Base-by-base conservation (phyloP, 2,797 vertebrate genomes). In the Urophycis tenuis region DNA sequence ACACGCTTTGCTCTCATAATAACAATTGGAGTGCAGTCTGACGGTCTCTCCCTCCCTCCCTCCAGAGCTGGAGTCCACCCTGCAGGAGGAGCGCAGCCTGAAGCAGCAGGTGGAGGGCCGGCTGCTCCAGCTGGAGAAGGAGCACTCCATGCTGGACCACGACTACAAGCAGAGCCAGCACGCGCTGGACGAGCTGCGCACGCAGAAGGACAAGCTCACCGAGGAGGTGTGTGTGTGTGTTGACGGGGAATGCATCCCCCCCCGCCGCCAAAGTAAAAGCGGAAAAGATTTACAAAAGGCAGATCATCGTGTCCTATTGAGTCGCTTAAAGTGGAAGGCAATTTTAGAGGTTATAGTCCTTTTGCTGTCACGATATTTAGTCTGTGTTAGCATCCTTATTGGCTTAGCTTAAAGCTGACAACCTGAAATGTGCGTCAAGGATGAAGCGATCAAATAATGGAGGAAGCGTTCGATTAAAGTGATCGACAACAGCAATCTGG, bases 121-220 rank as follows among this genome's bases (percentile, higher is more conserved):
- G 30, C 84, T 98, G 85, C 88, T 99, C 85, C 95, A 96, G 82
- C 91, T 95, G 34, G 95, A 98, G 92, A 99, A 97, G 82, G 93
- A 93, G 64, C 93, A 95, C 84, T 98, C 96, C 8, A 92, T 96
- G 89, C 86, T 97, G 85, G 96, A 98, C 90, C 96, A 95, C 32
- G 96, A 99, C 88, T 93, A 95, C 86, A 99, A 97, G 81, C 97
- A 97, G 88, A 92, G 93, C 0, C 95, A 94, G 79, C 91, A 95
- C 77, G 95, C 93, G 82, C 89, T 96, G 82, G 93, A 95, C 0
- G 95, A 97, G 84, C 91, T 97, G 53, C 92, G 93, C 35, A 87
- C 86, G 0, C 94, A 95, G 67, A 98, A 96, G 84, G 93, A 95
- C 79, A 92, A 92, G 75, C 92, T 98, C 1, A 92, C 85, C 17